Evolutionary conservation across 2,888 invertebrate species (phyloP), one percentile per base, ranked within the genome.

Genomic region (Neocrepidodera transversa): DNA sequence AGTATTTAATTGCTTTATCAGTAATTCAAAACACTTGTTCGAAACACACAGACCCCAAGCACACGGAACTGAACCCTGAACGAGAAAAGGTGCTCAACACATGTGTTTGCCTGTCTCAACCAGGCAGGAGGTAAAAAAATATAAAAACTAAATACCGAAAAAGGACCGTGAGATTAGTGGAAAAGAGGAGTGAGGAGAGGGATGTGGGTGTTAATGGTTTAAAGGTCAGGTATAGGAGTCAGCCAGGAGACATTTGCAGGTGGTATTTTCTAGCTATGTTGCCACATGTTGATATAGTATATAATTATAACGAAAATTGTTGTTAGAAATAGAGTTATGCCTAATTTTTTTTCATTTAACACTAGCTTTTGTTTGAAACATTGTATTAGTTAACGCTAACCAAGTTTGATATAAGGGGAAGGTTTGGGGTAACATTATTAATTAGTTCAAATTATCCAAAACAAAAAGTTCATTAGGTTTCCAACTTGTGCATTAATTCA

Each of bases 181-280:
- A 20, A 14, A 14, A 16, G 45, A 38, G 11, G 48, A 13, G 28
- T 42, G 43, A 16, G 35, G 49, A 35, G 18, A 55, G 38, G 50
- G 61, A 30, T n/a, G 16, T 54, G 52, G 60, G 56, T 52, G 63
- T 56, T 64, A 60, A 64, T 58, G 65, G 70, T 70, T 69, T 68
- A 71, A 69, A 73, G 71, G 70, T 72, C 72, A 71, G 65, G n/a
- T n/a, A 65, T 65, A 55, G 65, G 62, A 71, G 68, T 58, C 68
- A 65, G 62, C 62, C 57, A 60, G 69, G 64, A 68, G 71, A 66
- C 71, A 67, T 58, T 65, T 66, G 69, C 72, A 73, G 70, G 71
- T 72, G 73, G 70, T 63, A 38, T 17, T 38, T 17, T 38, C 1
- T 2, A 10, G 10, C 17, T 7, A 7, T 38, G 38, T 16, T 38